Percentiles rank a stretch among this genome's conserved stretches.
These are phyloP conservation scores for Mizuhopecten yessoensis DNA, from an alignment of 1,140 invertebrate species.

Conservation along the genomic window DNA sequence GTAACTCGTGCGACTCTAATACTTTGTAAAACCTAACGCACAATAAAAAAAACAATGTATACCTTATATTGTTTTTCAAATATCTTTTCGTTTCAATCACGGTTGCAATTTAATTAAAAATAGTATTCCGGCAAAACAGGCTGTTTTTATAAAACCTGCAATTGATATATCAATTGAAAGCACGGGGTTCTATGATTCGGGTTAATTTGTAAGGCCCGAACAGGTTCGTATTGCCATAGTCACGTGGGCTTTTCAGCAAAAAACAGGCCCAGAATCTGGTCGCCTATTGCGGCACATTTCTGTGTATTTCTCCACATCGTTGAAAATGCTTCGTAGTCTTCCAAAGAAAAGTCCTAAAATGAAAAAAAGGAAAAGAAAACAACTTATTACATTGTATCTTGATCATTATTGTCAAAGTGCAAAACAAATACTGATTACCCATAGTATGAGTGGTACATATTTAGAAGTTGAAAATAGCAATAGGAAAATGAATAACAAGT, in stretches of 20 bases:
- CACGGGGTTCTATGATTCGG: not conserved
- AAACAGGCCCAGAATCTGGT: constrained; percentile 86
- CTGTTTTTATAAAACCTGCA: not conserved
- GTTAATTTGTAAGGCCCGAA: not conserved
- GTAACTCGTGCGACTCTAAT: not conserved
- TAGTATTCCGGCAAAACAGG: too few species aligned
- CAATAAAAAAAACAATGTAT: too few species aligned
- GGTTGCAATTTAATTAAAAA: too few species aligned
- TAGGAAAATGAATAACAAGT: too few species aligned
- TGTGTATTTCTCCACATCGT: constrained; percentile 85
- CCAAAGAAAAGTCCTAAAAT: constrained; percentile 76
- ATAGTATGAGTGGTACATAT: not conserved
- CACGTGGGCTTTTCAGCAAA: constrained; percentile 77
- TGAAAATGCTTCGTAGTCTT: constrained; percentile 84
- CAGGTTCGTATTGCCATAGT: not conserved
- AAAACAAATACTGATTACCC: not conserved
- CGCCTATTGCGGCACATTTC: constrained; percentile 82
- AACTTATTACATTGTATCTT: too few species aligned
- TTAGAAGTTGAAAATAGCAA: too few species aligned
- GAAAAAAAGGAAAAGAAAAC: not conserved
- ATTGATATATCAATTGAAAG: not conserved
- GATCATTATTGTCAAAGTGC: not conserved
- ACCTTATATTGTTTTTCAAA: too few species aligned
- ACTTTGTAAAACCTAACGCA: not conserved
- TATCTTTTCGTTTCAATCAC: too few species aligned